These are phyloP conservation scores for Brachionus rubens DNA, from an alignment of 1,140 invertebrate species.

Conservation along the genomic window DNA sequence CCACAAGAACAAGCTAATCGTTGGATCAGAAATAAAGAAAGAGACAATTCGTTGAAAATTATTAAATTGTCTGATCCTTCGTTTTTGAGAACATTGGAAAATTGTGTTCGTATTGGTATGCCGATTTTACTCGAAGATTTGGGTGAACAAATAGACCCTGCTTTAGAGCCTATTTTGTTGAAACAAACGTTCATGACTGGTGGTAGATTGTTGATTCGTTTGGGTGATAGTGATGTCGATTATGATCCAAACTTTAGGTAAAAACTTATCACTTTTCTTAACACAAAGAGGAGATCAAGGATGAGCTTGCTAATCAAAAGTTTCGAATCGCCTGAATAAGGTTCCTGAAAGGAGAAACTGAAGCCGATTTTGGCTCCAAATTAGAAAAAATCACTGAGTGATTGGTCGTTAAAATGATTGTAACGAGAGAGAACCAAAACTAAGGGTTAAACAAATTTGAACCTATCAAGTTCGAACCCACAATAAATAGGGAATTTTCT, in stretches of 20 bases:
- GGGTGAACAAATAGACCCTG: conserved; percentile 59
- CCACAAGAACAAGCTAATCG: conserved; percentile 75
- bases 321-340: too few species aligned
- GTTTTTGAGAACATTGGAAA: conserved; percentile 58
- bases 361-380: too few species aligned
- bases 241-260: conserved; percentile 58
- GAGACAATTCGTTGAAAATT: conserved; percentile 58
- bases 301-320: too few species aligned
- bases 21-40: conserved; percentile 57
- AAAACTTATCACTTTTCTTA: too few species aligned
- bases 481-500: too few species aligned
- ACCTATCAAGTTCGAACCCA: too few species aligned
- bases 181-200: conserved; percentile 52
- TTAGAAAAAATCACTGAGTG: too few species aligned
- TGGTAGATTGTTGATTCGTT: conserved; percentile 47
- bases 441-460: too few species aligned
- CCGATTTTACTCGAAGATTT: conserved; percentile 60
- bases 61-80: conserved; percentile 57
- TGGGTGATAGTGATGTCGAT: conserved; percentile 58
- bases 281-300: too few species aligned
- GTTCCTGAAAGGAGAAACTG: too few species aligned
- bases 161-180: conserved; percentile 58
- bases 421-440: too few species aligned
- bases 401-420: too few species aligned
- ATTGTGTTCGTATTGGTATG: conserved; percentile 61